Evolutionary conservation across 2,888 invertebrate genomes (phyloP), one percentile per base, ranked within the genome.

Genomic region (Leptinotarsa rubiginosa): DNA sequence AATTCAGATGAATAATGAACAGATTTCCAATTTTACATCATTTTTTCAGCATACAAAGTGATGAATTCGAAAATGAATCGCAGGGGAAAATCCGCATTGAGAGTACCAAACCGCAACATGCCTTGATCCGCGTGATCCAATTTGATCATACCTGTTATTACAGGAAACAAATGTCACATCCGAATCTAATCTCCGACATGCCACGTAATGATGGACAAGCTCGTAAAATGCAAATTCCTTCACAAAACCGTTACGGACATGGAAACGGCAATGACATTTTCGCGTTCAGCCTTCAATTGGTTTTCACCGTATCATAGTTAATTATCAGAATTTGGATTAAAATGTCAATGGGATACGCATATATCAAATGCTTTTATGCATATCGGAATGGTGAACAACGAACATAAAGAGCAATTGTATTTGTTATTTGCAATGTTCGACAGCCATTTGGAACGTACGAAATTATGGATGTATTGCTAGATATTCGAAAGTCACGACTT

Each of bases 321-420:
- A 72, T 75, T 75, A 77, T 75, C 75, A 73, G 54, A 71, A 74
- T 77, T 75, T 69, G 72, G 69, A 77, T 75, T 77, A 75, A 73
- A 75, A 71, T 69, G 77, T 72, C 77, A 77, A 69, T 64, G 31
- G 73, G 65, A 64, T 50, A 71, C 66, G 72, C 72, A 77, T 77
- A 71, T 71, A 73, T 77, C 77, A 77, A 74, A 69, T 54, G 69
- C 72, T 59, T 69, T 69, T 59, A 62, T 62, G 25, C 62, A 41
- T 62, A 56, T 62, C 31, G 62, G 41, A 16, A 41, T 62, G 15
- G 15, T 31, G 62, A 62, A 41, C 41, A 41, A 41, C n/a, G 31
- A 62, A 41, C 41, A 62, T 62, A 62, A 62, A 62, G 62, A 62
- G 31, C 62, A 62, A 62, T 62, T 62, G 62, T 62, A 41, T 62